phyloP scores from a whole-genome alignment of 1,140 invertebrate genomes.

The Holcopasites calliopsidis region DNA sequence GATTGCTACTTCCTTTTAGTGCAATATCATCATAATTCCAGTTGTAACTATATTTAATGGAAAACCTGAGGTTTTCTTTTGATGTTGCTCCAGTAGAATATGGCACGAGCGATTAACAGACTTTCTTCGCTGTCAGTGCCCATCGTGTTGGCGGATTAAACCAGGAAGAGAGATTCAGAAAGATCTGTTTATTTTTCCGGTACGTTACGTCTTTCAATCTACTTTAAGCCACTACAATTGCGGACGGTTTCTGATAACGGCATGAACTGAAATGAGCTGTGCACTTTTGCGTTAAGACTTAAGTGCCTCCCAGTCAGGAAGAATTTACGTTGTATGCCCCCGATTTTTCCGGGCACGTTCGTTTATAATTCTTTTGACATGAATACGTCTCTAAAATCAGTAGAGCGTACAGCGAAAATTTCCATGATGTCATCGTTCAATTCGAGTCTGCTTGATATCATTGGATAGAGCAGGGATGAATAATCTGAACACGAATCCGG shows the following conservation, averaged over 20 bases:
- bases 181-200: not conserved
- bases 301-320: not conserved
- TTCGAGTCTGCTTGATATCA: no score
- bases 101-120: not conserved
- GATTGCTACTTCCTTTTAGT: not conserved
- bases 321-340: not conserved
- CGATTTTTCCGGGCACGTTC: not conserved
- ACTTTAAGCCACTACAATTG: not conserved
- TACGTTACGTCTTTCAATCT: not conserved
- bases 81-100: not conserved
- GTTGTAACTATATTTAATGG: not conserved
- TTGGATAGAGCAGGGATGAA: no score
- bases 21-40: no score
- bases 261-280: not conserved
- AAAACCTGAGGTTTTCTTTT: not conserved
- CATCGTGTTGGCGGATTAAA: not conserved
- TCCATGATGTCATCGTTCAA: no score
- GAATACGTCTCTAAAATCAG: no score
- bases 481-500: no score
- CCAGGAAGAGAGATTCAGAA: slow-evolving; percentile 1
- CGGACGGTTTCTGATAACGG: not conserved
- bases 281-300: not conserved
- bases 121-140: not conserved
- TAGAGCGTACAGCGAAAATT: no score
- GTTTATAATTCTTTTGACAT: slow-evolving; percentile 5